Percentiles rank a stretch among this genome's conserved stretches.
Conservation (phyloP, 2,888 invertebrate genomes). For the Tipula lateralis region DNA sequence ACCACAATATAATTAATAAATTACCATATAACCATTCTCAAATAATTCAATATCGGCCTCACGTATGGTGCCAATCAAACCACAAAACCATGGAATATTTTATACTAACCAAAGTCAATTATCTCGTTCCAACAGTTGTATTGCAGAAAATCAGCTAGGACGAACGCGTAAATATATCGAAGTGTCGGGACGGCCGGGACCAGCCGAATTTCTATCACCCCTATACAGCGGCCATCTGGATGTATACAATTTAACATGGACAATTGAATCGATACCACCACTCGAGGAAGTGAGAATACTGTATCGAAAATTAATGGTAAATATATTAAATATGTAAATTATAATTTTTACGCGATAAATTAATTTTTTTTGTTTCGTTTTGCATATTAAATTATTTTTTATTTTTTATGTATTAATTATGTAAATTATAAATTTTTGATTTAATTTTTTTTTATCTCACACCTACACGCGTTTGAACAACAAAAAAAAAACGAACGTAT, state of each 20-base stretch:
- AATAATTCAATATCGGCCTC: no score
- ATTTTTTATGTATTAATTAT: background rate
- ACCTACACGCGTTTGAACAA: background rate
- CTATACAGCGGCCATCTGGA: conserved; percentile 56
- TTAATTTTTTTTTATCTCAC: conserved; percentile 26
- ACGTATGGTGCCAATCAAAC: no score
- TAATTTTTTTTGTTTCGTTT: background rate
- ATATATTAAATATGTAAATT: conserved; percentile 35
- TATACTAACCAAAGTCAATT: no score
- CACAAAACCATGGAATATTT: no score
- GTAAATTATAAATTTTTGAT: background rate
- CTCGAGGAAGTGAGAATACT: conserved; percentile 60
- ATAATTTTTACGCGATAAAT: background rate
- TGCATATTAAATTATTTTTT: background rate
- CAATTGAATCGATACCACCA: conserved; percentile 61
- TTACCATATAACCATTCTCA: no score
- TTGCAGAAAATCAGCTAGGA: conserved; percentile 54
- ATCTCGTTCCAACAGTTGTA: conserved; percentile 47
- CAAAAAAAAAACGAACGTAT: no score
- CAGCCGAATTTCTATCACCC: conserved; percentile 58
- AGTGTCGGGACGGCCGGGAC: conserved; percentile 60
- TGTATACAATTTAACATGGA: conserved; percentile 62
- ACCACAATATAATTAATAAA: no score
- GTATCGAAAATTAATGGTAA: conserved; percentile 59
- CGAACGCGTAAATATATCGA: conserved; percentile 57